Evolutionary conservation across 2,797 vertebrate genomes (phyloP).

Genomic region (Epinephelus coioides): DNA sequence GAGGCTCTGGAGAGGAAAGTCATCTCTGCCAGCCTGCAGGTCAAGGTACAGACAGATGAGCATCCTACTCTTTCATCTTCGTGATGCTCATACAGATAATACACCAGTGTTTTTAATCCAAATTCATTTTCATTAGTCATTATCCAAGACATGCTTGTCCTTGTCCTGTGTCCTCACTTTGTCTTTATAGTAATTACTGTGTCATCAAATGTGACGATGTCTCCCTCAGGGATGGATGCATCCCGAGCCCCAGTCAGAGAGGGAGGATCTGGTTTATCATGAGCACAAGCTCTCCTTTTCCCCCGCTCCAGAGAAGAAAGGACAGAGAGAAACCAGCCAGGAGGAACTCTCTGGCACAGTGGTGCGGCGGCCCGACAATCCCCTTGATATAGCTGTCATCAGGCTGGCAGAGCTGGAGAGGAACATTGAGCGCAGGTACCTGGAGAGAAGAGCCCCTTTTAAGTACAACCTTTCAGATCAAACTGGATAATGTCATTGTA

Average conservation of each 20-base stretch:
- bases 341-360: slow-evolving; percentile 82
- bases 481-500: slow-evolving; percentile 94
- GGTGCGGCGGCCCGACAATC: slow-evolving; percentile 92
- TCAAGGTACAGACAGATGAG: slow-evolving; percentile 87
- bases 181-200: slow-evolving; percentile 1
- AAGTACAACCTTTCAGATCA: slow-evolving; percentile 94
- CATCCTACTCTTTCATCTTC: not conserved
- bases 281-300: slow-evolving; percentile 92
- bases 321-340: slow-evolving; percentile 83
- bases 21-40: slow-evolving; percentile 92
- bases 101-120: not conserved
- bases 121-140: not conserved
- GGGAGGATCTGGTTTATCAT: slow-evolving; percentile 95
- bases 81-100: not conserved
- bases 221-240: slow-evolving; percentile 93
- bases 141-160: not conserved
- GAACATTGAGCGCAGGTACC: slow-evolving; percentile 98
- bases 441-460: slow-evolving; percentile 92
- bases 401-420: slow-evolving; percentile 97
- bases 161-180: not conserved
- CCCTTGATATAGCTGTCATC: slow-evolving; percentile 97
- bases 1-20: slow-evolving; percentile 95
- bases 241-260: slow-evolving; percentile 92
- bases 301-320: slow-evolving; percentile 81
- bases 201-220: slow-evolving; percentile 16